Evolutionary conservation across 2,113 vertebrate genomes (phyloP).

Genomic region (Osmerus mordax): DNA sequence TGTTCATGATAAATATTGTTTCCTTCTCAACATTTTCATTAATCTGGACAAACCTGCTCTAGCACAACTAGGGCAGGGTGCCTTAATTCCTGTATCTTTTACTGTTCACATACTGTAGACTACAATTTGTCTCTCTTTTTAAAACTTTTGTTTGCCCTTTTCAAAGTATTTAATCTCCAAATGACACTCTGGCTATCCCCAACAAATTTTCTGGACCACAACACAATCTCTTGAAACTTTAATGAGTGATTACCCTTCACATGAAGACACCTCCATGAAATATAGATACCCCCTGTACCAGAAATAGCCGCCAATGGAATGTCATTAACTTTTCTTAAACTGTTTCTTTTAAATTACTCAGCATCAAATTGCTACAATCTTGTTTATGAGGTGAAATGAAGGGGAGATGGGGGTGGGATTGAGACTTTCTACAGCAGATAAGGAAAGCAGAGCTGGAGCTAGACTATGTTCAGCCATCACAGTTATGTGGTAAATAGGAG

Average conservation of each 20-base stretch:
- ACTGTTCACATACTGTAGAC: too few relatives aligned
- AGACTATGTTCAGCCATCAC: neutral
- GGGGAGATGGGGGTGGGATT: too few relatives aligned
- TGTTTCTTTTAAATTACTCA: constrained; percentile 12
- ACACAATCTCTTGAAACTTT: neutral
- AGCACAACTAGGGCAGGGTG: too few relatives aligned
- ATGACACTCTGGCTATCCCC: neutral
- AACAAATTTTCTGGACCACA: neutral
- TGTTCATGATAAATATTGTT: neutral
- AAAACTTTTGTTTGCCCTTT: neutral
- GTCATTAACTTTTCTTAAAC: neutral
- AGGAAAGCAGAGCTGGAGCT: neutral
- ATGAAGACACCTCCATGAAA: constrained; percentile 13
- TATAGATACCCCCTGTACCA: constrained; percentile 11
- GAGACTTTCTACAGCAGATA: too few relatives aligned
- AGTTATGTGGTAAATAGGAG: neutral
- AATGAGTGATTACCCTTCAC: constrained; percentile 8
- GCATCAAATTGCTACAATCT: constrained; percentile 7
- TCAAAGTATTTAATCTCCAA: neutral
- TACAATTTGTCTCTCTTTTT: neutral
- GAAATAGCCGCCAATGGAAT: neutral
- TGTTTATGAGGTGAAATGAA: constrained; percentile 4
- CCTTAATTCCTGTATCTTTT: too few relatives aligned
- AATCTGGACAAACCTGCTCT: too few relatives aligned
- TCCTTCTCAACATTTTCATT: neutral